Evolutionary conservation across 2,113 vertebrate genomes (phyloP).

Genomic region (Accipiter cooperii): DNA sequence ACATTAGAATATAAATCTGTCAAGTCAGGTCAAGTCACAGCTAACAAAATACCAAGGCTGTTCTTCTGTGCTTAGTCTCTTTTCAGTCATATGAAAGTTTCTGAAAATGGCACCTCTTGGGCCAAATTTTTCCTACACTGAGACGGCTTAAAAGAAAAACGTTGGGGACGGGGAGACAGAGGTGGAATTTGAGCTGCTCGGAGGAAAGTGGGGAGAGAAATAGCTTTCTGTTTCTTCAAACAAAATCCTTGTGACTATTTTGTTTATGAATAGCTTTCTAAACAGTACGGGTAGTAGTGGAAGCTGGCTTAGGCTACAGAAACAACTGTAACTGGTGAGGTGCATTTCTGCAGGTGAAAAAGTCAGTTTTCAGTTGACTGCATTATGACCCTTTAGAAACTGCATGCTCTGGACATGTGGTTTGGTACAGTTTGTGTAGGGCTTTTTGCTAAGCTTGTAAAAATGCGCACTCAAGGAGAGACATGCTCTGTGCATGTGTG

Average conservation of each 20-base stretch:
- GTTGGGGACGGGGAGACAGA: neutral
- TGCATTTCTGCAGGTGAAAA: slow-evolving; percentile 10
- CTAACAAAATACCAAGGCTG: neutral
- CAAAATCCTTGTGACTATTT: neutral
- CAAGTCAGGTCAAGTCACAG: slow-evolving; percentile 23
- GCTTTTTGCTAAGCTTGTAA: slow-evolving; percentile 30
- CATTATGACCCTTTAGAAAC: slow-evolving; percentile 15
- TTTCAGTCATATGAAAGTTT: neutral
- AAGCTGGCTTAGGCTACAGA: neutral
- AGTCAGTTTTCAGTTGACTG: slow-evolving; percentile 37
- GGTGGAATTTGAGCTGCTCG: neutral
- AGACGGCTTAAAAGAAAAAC: neutral
- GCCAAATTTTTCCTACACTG: neutral
- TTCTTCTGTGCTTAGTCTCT: neutral
- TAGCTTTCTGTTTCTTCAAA: neutral
- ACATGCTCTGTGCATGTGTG: neutral
- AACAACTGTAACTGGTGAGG: neutral
- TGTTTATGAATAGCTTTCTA: neutral
- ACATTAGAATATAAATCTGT: slow-evolving; percentile 43
- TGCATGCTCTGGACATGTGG: neutral
- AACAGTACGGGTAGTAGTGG: neutral
- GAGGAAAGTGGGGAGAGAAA: neutral
- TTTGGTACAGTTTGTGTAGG: neutral
- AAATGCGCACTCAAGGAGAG: neutral
- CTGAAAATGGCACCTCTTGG: neutral